These are phyloP conservation scores for Drosophila hawaiiensis DNA, from an alignment of 2,888 invertebrate species.

Conservation along the genomic window DNA sequence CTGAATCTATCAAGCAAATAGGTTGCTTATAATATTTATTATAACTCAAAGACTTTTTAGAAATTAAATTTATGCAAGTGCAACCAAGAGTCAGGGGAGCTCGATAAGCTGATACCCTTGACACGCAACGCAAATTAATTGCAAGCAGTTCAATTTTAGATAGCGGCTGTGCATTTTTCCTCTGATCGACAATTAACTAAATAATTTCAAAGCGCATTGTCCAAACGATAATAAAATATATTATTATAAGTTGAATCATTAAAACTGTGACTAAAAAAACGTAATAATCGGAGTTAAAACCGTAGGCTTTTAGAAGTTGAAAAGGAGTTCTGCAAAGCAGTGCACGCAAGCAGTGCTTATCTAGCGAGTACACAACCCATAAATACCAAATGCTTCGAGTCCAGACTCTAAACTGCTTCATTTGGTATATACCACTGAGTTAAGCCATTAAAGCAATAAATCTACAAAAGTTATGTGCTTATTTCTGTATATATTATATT, in stretches of 20 bases:
- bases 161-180: background rate
- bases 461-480: background rate
- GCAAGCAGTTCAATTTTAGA: background rate
- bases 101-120: background rate
- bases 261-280: background rate
- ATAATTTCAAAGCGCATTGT: background rate
- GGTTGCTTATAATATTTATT: background rate
- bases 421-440: background rate
- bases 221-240: background rate
- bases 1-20: background rate
- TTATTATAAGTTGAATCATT: background rate
- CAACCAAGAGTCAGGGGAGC: background rate
- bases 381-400: background rate
- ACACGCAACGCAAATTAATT: background rate
- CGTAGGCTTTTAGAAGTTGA: background rate
- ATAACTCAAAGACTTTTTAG: background rate
- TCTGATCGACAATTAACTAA: background rate
- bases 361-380: conserved; percentile 14
- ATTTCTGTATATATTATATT: background rate
- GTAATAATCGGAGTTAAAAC: background rate
- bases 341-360: conserved; percentile 10
- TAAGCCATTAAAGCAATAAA: background rate
- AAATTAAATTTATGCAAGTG: background rate
- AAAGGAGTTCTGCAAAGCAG: conserved; percentile 4
- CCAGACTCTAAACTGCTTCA: background rate